These are phyloP conservation scores for Porites divaricata DNA, from an alignment of 92 coral and sea anemone genomes.

Conservation along the genomic window DNA sequence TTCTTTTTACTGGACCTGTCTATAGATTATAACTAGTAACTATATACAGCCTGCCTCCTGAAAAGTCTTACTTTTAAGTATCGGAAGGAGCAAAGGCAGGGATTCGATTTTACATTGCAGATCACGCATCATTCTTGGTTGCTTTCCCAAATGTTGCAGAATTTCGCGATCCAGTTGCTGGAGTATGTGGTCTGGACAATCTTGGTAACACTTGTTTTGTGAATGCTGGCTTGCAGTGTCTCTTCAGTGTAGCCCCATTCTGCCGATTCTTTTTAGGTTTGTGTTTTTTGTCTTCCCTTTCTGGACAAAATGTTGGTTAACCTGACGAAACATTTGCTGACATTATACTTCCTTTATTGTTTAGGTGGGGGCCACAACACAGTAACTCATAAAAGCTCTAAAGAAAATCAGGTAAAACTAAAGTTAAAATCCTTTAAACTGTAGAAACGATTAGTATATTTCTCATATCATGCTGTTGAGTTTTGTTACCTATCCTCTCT, in stretches of 20 bases:
- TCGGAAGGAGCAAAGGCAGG: background rate
- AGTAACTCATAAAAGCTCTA: background rate
- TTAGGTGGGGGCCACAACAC: constrained; percentile 30
- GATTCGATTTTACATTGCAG: background rate
- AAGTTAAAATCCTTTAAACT: background rate
- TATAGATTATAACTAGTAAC: no score
- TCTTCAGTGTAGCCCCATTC: constrained; percentile 74
- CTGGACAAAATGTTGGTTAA: background rate
- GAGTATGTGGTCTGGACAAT: constrained; percentile 82
- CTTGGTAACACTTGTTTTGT: constrained; percentile 88
- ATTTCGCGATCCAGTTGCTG: constrained; percentile 67
- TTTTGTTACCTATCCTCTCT: no score
- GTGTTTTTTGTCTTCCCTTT: background rate
- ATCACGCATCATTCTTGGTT: background rate
- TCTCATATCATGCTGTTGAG: no score
- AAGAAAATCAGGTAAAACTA: constrained; percentile 4
- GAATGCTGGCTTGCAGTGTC: constrained; percentile 85
- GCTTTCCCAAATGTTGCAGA: constrained; percentile 5
- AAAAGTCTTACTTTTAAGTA: no score
- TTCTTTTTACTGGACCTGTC: background rate
- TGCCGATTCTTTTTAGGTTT: constrained; percentile 80
- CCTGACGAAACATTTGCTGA: background rate
- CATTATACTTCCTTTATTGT: background rate
- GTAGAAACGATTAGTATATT: no score
- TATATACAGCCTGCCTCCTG: no score